phyloP scores from a whole-genome alignment of 2,888 invertebrate genomes.

The Drosophila mimica region DNA sequence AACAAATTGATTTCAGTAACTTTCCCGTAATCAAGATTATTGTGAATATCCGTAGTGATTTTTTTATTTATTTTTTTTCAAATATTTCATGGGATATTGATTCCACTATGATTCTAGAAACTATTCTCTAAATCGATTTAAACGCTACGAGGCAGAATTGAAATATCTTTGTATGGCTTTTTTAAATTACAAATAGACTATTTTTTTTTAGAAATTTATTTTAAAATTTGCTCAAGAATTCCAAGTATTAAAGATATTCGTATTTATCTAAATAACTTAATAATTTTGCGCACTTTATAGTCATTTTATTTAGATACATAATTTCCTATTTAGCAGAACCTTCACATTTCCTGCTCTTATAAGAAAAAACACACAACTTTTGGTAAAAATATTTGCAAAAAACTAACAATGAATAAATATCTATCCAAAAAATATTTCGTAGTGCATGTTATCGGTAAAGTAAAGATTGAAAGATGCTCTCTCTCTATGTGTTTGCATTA shows the following conservation, averaged over 20 bases:
- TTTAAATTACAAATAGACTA: not conserved
- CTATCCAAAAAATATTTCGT: slow-evolving; percentile 49
- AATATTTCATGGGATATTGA: not conserved
- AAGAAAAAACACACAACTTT: slow-evolving; percentile 20
- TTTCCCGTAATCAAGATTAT: not conserved
- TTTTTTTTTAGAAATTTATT: not conserved
- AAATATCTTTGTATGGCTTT: not conserved
- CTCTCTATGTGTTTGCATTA: slow-evolving; percentile 65
- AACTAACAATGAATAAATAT: slow-evolving; percentile 21
- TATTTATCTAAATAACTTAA: not conserved
- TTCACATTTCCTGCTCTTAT: slow-evolving; percentile 2
- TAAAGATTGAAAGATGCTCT: slow-evolving; percentile 51
- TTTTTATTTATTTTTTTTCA: not conserved
- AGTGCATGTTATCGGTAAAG: slow-evolving; percentile 54
- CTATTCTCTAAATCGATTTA: not conserved
- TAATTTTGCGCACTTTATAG: not conserved
- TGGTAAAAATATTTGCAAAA: slow-evolving; percentile 28
- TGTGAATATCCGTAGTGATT: slow-evolving; percentile 2
- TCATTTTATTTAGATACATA: not conserved
- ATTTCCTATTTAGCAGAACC: not conserved
- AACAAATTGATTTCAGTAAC: not conserved
- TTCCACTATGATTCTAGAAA: not conserved
- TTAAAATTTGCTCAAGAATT: slow-evolving; percentile 20
- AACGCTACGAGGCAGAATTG: not conserved
- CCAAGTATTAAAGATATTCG: slow-evolving; percentile 4